phyloP scores from a whole-genome alignment of 2,797 vertebrate species.

The Oreonectes daqikongensis region DNA sequence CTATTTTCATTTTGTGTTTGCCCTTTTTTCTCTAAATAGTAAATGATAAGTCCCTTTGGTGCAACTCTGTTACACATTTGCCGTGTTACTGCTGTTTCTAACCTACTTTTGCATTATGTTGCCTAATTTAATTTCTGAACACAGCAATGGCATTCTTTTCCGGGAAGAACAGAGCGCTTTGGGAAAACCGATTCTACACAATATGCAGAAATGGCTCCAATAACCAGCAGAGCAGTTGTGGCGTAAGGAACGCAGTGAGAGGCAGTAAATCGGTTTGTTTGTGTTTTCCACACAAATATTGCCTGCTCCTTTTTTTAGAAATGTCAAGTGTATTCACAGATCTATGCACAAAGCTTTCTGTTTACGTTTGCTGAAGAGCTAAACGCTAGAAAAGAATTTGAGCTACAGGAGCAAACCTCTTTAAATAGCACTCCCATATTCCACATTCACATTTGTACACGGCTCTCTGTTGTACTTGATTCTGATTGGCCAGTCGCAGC shows the following conservation, averaged over 20 bases:
- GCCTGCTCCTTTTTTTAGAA: background rate
- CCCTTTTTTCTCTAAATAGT: constrained; percentile 21
- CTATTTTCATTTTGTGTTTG: constrained; percentile 5
- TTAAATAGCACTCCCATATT: background rate
- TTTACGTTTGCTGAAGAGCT: background rate
- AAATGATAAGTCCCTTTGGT: constrained; percentile 42
- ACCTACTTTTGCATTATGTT: constrained; percentile 51
- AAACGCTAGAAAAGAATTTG: background rate
- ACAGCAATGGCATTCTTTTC: constrained; percentile 37
- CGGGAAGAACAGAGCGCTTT: constrained; percentile 20
- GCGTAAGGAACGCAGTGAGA: background rate
- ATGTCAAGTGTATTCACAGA: background rate
- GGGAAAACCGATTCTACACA: constrained; percentile 1
- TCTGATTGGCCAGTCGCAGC: background rate
- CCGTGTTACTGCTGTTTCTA: constrained; percentile 45
- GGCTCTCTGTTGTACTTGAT: background rate
- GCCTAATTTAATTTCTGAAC: constrained; percentile 36
- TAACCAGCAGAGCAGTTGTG: background rate
- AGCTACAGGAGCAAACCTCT: background rate
- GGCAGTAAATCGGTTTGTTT: background rate
- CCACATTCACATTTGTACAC: background rate
- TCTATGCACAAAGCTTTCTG: background rate
- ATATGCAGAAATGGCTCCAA: constrained; percentile 10
- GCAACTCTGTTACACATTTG: constrained; percentile 5
- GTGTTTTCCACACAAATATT: constrained; percentile 1